phyloP scores from a whole-genome alignment of 2,888 invertebrate species.

The Laspeyria flexula region DNA sequence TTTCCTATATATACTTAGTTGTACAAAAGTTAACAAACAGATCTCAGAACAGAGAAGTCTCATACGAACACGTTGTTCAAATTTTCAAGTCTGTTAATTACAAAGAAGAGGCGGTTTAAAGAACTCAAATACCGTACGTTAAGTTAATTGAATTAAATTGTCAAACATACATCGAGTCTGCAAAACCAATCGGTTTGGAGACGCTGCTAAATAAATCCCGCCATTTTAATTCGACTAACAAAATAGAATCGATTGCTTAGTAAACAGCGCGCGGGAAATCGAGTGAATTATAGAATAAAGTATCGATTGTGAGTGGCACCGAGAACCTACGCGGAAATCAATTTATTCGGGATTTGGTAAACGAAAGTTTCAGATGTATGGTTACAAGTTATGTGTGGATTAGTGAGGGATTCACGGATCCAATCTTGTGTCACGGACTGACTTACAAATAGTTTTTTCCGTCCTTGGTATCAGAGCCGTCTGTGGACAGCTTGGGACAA shows the following conservation, averaged over 20 bases:
- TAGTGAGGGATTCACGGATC: not conserved
- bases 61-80: not conserved
- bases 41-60: no score
- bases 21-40: no score
- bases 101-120: not conserved
- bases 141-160: not conserved
- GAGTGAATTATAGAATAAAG: constrained; percentile 12
- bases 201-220: constrained; percentile 23
- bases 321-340: constrained; percentile 15
- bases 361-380: constrained; percentile 4
- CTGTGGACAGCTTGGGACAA: not conserved
- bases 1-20: no score
- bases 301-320: constrained; percentile 22
- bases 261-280: constrained; percentile 18
- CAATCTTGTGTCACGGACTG: not conserved
- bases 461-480: not conserved
- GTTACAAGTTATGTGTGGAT: constrained; percentile 8
- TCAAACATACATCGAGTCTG: not conserved
- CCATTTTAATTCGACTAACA: constrained; percentile 20
- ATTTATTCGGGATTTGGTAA: constrained; percentile 13
- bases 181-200: constrained; percentile 12
- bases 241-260: constrained; percentile 25
- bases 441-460: not conserved
- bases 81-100: no score
- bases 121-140: not conserved